Base-by-base conservation (phyloP, 2,797 vertebrate species). In the Danio tinwini region DNA sequence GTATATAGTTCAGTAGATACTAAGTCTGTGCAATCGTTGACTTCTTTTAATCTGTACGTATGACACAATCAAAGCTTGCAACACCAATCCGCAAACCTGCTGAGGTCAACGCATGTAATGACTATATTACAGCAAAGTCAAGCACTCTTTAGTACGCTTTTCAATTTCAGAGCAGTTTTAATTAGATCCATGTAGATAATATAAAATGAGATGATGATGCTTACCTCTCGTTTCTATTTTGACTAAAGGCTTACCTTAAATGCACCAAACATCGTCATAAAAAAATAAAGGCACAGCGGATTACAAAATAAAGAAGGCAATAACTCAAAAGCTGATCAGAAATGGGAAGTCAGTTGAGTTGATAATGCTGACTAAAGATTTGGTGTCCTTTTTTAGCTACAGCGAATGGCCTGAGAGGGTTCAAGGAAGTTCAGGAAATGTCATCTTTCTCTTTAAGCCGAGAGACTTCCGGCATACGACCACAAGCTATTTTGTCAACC, bases 371-470 rank as follows among this genome's bases (percentile, higher is more conserved):
- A 86, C 53, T 84, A 87, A 86, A 74, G 77, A 76, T 78, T 86
- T 81, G 47, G 74, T 72, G 72, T 78, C 62, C 80, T 77, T 76
- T 77, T 81, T 82, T 80, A 82, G 76, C 76, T 79, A 67, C 63
- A 81, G 74, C 68, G 76, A 73, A 73, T 84, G 83, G 85, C 74
- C 68, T 75, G 40, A 58, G 17, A 59, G 78, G 72, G 81, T 85
- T 85, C 80, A 84, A 85, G 82, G 80, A 81, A 82, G 81, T 84
- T 85, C 81, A 86, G 83, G 85, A 88, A 89, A 88, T 85, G 79
- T 81, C 86, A 83, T 86, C 81, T 81, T 84, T 81, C 70, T 85
- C 83, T 84, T 84, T 79, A 83, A 83, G 63, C 76, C 47, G 39
- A 71, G 85, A 80, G 56, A 73, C 85, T 87, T 89, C 87, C 87